These are phyloP conservation scores for Lacerta viridis DNA, from an alignment of 2,797 vertebrate genomes.

Conservation along the genomic window DNA sequence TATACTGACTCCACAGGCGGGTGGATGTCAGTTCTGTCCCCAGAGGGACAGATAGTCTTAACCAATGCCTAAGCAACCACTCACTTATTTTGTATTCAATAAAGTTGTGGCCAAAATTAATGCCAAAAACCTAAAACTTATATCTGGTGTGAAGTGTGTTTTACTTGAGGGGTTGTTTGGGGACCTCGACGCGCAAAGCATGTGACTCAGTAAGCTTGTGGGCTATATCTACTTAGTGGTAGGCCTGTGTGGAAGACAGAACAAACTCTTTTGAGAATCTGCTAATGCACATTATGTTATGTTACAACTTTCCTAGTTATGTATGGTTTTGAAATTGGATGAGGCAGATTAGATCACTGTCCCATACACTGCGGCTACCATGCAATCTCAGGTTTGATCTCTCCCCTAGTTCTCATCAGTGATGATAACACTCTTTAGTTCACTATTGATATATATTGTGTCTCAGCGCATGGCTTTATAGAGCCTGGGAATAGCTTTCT, in stretches of 20 bases:
- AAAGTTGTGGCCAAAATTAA: too few species aligned
- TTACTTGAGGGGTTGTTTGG: too few species aligned
- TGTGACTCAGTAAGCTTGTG: neutral
- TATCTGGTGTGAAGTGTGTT: too few species aligned
- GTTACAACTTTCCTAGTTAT: neutral
- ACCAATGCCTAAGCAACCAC: too few species aligned
- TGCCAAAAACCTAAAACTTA: too few species aligned
- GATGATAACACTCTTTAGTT: conserved; percentile 28
- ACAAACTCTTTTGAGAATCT: neutral
- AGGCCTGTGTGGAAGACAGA: neutral
- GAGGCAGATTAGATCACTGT: conserved; percentile 5
- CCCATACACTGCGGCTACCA: neutral
- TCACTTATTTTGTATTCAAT: too few species aligned
- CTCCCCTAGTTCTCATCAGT: conserved; percentile 4
- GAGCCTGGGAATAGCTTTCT: conserved; percentile 15
- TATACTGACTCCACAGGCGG: too few species aligned
- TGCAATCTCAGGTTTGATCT: neutral
- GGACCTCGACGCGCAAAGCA: too few species aligned
- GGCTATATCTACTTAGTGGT: neutral
- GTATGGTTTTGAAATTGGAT: conserved; percentile 33
- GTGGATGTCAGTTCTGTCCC: too few species aligned
- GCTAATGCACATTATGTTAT: neutral
- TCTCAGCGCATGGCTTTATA: conserved; percentile 23
- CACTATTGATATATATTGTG: conserved; percentile 25
- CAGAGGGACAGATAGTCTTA: too few species aligned